Conservation (phyloP, 2,888 invertebrate species). For the Sphaerophoria taeniata region DNA sequence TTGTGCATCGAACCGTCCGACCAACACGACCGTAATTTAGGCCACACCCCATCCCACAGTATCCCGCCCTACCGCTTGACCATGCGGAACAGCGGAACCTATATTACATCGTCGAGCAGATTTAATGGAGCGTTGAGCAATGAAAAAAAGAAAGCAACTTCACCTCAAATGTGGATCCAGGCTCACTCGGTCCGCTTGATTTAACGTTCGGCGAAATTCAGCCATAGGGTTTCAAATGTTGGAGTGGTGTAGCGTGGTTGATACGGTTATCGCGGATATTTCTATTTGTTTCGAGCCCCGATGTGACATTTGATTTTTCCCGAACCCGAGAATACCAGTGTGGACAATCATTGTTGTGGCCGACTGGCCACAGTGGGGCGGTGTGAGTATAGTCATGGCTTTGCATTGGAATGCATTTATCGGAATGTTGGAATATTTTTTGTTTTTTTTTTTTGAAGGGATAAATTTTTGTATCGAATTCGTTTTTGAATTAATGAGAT, state of each 20-base stretch:
- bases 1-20: constrained; percentile 17
- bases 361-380: not conserved
- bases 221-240: constrained; percentile 27
- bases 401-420: constrained; percentile 6
- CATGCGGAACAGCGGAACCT: constrained; percentile 37
- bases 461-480: constrained; percentile 27
- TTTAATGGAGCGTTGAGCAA: constrained; percentile 62
- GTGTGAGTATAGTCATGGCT: not conserved
- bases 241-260: constrained; percentile 28
- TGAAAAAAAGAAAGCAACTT: constrained; percentile 39
- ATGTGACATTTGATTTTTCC: constrained; percentile 51
- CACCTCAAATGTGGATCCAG: constrained; percentile 44
- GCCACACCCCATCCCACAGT: constrained; percentile 2
- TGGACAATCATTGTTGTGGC: constrained; percentile 48
- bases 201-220: constrained; percentile 53
- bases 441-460: not conserved
- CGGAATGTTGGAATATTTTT: constrained; percentile 2
- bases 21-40: not conserved
- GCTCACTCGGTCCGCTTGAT: constrained; percentile 63
- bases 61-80: not conserved
- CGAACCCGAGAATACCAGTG: constrained; percentile 32
- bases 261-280: constrained; percentile 62
- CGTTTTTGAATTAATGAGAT: constrained; percentile 36
- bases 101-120: constrained; percentile 61
- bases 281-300: constrained; percentile 53